Evolutionary conservation across 2,797 vertebrate genomes (phyloP), one percentile per base, ranked within the genome.

Genomic region (Podargus strigoides): DNA sequence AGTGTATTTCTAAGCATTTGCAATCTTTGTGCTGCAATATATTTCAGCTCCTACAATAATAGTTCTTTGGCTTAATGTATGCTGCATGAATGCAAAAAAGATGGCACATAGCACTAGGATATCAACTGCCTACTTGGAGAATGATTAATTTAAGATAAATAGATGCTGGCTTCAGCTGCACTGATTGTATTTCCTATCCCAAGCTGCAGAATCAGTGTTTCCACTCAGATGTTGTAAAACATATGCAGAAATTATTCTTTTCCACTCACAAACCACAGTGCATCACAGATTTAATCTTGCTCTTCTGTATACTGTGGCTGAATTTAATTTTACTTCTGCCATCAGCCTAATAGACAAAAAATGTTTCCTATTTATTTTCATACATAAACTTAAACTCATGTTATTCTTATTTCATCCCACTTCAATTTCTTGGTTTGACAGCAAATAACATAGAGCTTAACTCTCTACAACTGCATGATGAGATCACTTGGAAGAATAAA

Each of bases 141-240:
- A 96, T 94, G 95, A 97, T 97, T 97, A 96, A 97, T 96, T 97
- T 95, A 92, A 97, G 96, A 97, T 96, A 97, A 97, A 97, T 95
- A 96, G 95, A 92, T 90, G 67, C 93, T 97, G 85, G 52, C 95
- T 97, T 96, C 93, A 96, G 89, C 91, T 70, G 80, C 49, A 37
- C 58, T 93, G 94, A 97, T 94, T 94, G 53, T 85, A 94, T 97
- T 97, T 97, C 76, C 87, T 81, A 94, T 81, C 75, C 94, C 77
- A 89, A 70, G 64, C 75, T 92, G 68, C 79, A 93, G 91, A 93
- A 96, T 85, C 58, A 86, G 70, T 89, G 62, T 85, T 94, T 96
- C 88, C 53, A 87, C 80, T 96, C 86, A 79, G 60, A 94, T 53
- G 64, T 83, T 95, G 94, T 95, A 97, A 96, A 97, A 94, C 96